These are phyloP conservation scores for Smutsia temminckii DNA, from an alignment of 2,797 vertebrate species.

Conservation along the genomic window DNA sequence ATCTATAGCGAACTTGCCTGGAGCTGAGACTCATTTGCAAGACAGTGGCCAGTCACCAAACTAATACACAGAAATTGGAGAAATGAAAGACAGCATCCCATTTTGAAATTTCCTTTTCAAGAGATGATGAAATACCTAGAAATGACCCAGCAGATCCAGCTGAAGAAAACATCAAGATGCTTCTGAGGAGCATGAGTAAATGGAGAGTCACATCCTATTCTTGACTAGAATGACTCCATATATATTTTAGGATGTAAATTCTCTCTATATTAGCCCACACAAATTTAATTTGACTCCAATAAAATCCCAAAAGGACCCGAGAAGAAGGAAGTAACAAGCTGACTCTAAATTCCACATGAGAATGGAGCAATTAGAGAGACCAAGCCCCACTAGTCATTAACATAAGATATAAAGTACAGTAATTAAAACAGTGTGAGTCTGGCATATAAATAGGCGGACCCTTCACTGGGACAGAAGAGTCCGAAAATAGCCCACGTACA, in stretches of 20 bases:
- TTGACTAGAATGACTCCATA: not conserved
- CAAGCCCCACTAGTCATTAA: not conserved
- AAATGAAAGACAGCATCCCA: not conserved
- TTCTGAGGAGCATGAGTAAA: not conserved
- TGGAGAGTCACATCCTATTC: not conserved
- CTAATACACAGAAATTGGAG: not conserved
- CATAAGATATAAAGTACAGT: not conserved
- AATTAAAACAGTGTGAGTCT: conserved; percentile 11
- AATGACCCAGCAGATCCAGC: not conserved
- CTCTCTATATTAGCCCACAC: not conserved
- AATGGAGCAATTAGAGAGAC: not conserved
- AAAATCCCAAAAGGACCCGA: not conserved
- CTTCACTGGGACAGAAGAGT: not conserved
- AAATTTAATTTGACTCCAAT: not conserved
- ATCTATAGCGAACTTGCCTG: too few species aligned
- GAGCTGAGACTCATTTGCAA: too few species aligned
- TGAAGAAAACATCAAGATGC: not conserved
- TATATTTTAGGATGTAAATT: not conserved
- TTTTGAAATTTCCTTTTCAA: not conserved
- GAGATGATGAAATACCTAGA: not conserved
- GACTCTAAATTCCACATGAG: not conserved
- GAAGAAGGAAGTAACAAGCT: not conserved
- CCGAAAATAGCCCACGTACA: conserved; percentile 18
- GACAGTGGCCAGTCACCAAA: not conserved
- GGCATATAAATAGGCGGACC: conserved; percentile 29